Conservation (phyloP, 2,797 vertebrate genomes). For the Garrulus glandarius region DNA sequence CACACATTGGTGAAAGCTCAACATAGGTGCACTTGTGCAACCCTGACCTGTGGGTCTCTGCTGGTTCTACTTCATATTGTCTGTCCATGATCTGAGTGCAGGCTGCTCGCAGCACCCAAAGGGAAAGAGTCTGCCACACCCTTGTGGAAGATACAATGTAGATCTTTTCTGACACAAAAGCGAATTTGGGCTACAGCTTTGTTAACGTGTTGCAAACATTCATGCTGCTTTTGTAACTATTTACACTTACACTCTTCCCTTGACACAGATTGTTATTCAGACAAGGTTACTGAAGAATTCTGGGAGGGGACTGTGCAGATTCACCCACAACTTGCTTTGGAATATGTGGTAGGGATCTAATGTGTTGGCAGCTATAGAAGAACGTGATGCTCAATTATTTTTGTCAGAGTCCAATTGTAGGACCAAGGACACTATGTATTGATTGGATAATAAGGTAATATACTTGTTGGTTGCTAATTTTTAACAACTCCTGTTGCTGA, state of each 20-base stretch:
- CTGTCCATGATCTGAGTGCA: not conserved
- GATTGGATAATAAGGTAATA: not conserved
- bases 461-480: not conserved
- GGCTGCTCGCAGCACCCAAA: not conserved
- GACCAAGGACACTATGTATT: not conserved
- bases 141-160: not conserved
- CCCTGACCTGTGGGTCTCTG: not conserved
- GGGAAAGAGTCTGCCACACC: not conserved
- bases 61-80: not conserved
- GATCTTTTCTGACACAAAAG: not conserved
- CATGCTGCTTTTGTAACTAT: not conserved
- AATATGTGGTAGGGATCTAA: not conserved
- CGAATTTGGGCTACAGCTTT: not conserved
- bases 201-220: not conserved
- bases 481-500: not conserved
- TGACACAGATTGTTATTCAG: not conserved
- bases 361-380: not conserved
- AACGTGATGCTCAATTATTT: not conserved
- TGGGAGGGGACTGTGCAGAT: not conserved
- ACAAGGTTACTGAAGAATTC: not conserved
- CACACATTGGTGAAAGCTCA: not conserved
- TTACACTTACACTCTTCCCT: not conserved
- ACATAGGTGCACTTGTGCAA: accelerated
- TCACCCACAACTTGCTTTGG: not conserved
- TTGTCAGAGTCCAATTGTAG: not conserved